Percentiles rank a stretch among this genome's conserved stretches.
These are phyloP conservation scores for Neotoma lepida DNA, from an alignment of 2,113 vertebrate genomes.

Conservation along the genomic window DNA sequence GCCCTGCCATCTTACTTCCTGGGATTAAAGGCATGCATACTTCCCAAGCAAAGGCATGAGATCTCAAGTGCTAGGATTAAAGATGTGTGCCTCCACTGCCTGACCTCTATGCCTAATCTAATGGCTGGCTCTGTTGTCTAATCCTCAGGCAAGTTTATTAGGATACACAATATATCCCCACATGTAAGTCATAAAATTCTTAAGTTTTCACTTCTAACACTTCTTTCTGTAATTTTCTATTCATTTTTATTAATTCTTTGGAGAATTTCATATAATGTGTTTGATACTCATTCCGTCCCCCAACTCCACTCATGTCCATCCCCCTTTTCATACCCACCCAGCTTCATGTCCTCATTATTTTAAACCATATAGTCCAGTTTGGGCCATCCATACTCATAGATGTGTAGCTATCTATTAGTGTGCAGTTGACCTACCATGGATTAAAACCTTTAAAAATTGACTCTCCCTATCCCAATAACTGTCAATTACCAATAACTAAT, in stretches of 20 bases:
- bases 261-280: not conserved
- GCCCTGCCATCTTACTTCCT: too few species aligned
- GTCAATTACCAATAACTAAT: not conserved
- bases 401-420: too few species aligned
- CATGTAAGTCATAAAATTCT: constrained; percentile 13
- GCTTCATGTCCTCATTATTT: not conserved
- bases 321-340: not conserved
- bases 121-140: too few species aligned
- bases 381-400: not conserved
- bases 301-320: not conserved
- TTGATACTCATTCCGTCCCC: not conserved
- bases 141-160: too few species aligned
- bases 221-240: not conserved
- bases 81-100: too few species aligned
- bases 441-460: not conserved
- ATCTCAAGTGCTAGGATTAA: too few species aligned
- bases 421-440: not conserved
- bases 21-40: too few species aligned
- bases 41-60: too few species aligned
- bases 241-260: not conserved
- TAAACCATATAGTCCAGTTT: not conserved
- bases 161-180: too few species aligned
- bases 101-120: too few species aligned
- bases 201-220: not conserved
- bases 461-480: not conserved